Conservation (phyloP, 2,888 invertebrate genomes). For the Dyspetes luteomarginatus region DNA sequence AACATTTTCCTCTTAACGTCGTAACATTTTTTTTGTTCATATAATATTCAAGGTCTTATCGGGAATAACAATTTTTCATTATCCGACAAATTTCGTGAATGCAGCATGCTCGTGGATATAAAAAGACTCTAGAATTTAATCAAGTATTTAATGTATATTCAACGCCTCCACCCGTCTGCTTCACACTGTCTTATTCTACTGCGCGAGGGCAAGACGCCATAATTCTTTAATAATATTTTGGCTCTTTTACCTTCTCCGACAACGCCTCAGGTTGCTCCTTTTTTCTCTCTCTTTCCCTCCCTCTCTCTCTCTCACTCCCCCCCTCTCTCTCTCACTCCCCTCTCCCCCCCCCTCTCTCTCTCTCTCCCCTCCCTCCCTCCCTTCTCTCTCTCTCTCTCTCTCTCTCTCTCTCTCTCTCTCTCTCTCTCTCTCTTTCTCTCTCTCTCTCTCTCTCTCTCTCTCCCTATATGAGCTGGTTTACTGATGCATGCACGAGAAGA, state of each 20-base stretch:
- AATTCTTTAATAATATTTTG: slow-evolving; percentile 58
- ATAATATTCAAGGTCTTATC: too few species aligned
- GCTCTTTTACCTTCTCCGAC: background rate
- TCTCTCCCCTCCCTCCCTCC: background rate
- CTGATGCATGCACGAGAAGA: slow-evolving; percentile 40
- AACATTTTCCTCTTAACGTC: too few species aligned
- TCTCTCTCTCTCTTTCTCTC: background rate
- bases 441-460: background rate
- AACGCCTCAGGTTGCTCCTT: slow-evolving; percentile 6
- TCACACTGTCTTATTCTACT: slow-evolving; percentile 11
- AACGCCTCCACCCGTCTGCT: slow-evolving; percentile 16
- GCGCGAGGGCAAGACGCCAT: slow-evolving; percentile 28
- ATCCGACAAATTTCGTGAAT: background rate
- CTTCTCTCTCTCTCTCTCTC: background rate
- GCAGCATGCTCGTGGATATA: background rate
- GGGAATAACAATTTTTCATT: background rate
- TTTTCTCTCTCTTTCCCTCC: too few species aligned
- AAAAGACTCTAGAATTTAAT: slow-evolving; percentile 20
- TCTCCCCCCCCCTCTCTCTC: background rate
- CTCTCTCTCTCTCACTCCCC: background rate
- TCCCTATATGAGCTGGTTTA: slow-evolving; percentile 11
- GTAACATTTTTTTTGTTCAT: too few species aligned
- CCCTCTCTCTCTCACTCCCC: background rate
- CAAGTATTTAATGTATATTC: slow-evolving; percentile 45
- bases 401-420: background rate